Evolutionary conservation across 2,797 vertebrate species (phyloP), one percentile per base, ranked within the genome.

Genomic region (Chaenodraco wilsoni): DNA sequence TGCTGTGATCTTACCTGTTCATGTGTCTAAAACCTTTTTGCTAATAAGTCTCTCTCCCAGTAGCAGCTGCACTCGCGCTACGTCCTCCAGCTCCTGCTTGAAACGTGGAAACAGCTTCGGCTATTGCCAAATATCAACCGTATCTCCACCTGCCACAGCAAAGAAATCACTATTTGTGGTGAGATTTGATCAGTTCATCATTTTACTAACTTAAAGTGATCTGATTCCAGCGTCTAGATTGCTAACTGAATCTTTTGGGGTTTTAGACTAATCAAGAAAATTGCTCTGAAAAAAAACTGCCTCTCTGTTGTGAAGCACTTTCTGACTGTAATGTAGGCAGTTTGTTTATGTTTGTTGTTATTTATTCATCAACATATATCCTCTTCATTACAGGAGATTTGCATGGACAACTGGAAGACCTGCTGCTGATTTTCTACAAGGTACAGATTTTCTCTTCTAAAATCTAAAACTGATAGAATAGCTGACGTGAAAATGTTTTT

Each of bases 341-440:
- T 46, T 14, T 49, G 0, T 51, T 31, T 41, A 13, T 46, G 37
- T 55, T 17, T 51, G 40, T 51, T 60, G 21, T 63, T 57, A 10
- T 10, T 11, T 1, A 43, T 61, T 8, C 1, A 56, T 48, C 1
- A 9, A 12, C 37, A 8, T 19, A 2, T 23, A 15, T 71, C 19
- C 3, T 60, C 31, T 57, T 73, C 41, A 49, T 83, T 81, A 66
- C 81, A 98, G 98, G 97, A 76, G 97, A 99, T 87, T 91, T 99
- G 76, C 97, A 99, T 0, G 97, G 98, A 63, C 96, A 97, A 79
- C 85, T 99, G 90, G 96, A 97, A 72, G 97, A 99, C 82, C 91
- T 99, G 87, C 96, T 98, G 82, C 90, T 98, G 82, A 96, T 98
- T 92, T 99, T 99, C 93, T 96, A 99, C 85, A 99, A 99, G 96